Evolutionary conservation across 2,797 vertebrate species (phyloP), one percentile per base, ranked within the genome.

Genomic region (Scleropages formosus): DNA sequence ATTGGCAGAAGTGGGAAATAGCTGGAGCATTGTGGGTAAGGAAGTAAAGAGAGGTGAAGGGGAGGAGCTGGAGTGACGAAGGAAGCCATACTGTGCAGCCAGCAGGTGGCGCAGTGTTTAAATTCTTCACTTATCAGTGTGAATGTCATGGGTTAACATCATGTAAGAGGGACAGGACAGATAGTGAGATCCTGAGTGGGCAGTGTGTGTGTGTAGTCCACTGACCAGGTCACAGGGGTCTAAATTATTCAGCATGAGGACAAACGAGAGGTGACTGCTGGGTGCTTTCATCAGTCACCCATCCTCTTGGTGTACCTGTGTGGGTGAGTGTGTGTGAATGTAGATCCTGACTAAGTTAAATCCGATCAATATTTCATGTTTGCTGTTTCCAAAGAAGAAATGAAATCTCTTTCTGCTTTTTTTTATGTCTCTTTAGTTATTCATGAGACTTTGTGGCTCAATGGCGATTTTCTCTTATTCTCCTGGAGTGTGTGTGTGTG

Each of bases 241-340:
- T n/a, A 39, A 39, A 39, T 39, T 39, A 39, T 6, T 39, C 6
- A 39, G 31, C 31, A 2, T 2, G 31, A 39, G n/a, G n/a, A n/a
- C n/a, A n/a, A n/a, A n/a, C n/a, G n/a, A n/a, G n/a, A n/a, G 31
- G 31, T 2, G 2, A 39, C 31, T 6, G 31, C 31, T 39, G 31
- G 31, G 31, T 39, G 31, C 31, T 39, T 2, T 39, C 31, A 39
- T 6, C 31, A n/a, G n/a, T 2, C 31, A 39, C 31, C 6, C 31
- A 6, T 6, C 31, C 18, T 56, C 53, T 12, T 9, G 49, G 51
- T 18, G 44, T 26, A 44, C 39, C 26, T 63, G 53, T 44, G 46
- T 62, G 1, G 59, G 64, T 78, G 39, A 75, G 66, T 58, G 53
- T 69, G 18, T 44, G 74, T 49, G 53, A 26, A 6, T 59, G 65